Evolutionary conservation across 2,797 vertebrate genomes (phyloP).

Genomic region (Scarus forsteni): DNA sequence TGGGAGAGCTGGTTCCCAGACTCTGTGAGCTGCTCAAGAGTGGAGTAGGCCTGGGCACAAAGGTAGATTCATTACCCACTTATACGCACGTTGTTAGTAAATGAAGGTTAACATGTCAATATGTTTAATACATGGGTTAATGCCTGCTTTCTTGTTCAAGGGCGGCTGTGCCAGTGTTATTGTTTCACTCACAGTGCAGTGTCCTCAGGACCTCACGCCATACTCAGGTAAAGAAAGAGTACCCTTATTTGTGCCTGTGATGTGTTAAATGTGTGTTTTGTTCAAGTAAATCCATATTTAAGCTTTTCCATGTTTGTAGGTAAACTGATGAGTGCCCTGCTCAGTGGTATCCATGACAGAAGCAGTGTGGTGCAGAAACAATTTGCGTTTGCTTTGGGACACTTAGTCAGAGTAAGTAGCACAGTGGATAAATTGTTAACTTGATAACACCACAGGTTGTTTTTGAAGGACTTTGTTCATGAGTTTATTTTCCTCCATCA

Average conservation of each 20-base stretch:
- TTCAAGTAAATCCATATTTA: neutral
- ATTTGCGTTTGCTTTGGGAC: conserved; percentile 95
- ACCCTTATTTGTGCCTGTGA: neutral
- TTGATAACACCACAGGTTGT: neutral
- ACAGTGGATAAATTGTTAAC: neutral
- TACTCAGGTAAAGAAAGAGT: conserved; percentile 87
- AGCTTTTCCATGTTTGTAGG: conserved; percentile 74
- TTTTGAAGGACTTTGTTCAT: neutral
- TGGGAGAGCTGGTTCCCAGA: conserved; percentile 93
- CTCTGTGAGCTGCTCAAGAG: conserved; percentile 96
- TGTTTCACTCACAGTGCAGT: conserved; percentile 95
- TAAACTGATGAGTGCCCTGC: conserved; percentile 96
- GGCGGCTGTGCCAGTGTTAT: conserved; percentile 98
- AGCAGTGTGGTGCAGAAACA: conserved; percentile 94
- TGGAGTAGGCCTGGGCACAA: conserved; percentile 95
- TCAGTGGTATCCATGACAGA: conserved; percentile 93
- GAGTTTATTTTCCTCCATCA: conserved; percentile 62
- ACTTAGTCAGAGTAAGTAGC: conserved; percentile 92
- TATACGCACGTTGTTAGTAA: neutral
- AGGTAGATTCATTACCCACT: conserved; percentile 81
- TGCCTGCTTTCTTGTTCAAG: conserved; percentile 73
- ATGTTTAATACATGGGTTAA: neutral
- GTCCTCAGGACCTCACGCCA: conserved; percentile 95
- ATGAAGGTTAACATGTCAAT: neutral
- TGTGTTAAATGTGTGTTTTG: neutral